These are phyloP conservation scores for Nannoperca obscura DNA, from an alignment of 2,797 vertebrate genomes.

Conservation along the genomic window DNA sequence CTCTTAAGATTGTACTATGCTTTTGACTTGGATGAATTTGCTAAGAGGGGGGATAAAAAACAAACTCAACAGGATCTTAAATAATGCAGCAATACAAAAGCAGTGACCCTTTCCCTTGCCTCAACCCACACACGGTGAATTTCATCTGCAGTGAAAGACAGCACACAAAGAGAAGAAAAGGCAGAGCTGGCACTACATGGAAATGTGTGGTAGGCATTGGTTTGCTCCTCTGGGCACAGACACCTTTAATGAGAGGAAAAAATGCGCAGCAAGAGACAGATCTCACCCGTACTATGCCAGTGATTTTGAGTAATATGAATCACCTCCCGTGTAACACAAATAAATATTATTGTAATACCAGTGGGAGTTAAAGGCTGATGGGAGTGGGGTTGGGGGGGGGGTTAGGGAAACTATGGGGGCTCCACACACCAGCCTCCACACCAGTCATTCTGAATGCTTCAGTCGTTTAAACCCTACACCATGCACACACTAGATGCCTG, in stretches of 20 bases:
- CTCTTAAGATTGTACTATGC: conserved; percentile 68
- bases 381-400: too few species aligned
- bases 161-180: conserved; percentile 69
- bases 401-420: conserved; percentile 38
- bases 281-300: conserved; percentile 68
- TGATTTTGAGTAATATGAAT: conserved; percentile 81
- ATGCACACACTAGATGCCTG: conserved; percentile 34
- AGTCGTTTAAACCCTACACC: conserved; percentile 44
- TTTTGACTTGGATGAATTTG: conserved; percentile 79
- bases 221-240: conserved; percentile 75
- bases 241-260: conserved; percentile 82
- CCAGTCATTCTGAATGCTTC: conserved; percentile 41
- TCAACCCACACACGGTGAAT: conserved; percentile 75
- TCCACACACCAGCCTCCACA: conserved; percentile 41
- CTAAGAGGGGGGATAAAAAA: conserved; percentile 63
- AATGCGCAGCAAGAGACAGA: conserved; percentile 71
- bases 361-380: conserved; percentile 55
- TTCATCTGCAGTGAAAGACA: conserved; percentile 67
- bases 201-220: conserved; percentile 69
- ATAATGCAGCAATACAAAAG: conserved; percentile 78
- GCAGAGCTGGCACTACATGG: conserved; percentile 69
- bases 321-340: conserved; percentile 76
- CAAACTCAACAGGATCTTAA: conserved; percentile 76
- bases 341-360: conserved; percentile 75
- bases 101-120: conserved; percentile 73